Evolutionary conservation across 2,113 vertebrate genomes (phyloP), one percentile per base, ranked within the genome.

Genomic region (Pelvicachromis taeniatus): DNA sequence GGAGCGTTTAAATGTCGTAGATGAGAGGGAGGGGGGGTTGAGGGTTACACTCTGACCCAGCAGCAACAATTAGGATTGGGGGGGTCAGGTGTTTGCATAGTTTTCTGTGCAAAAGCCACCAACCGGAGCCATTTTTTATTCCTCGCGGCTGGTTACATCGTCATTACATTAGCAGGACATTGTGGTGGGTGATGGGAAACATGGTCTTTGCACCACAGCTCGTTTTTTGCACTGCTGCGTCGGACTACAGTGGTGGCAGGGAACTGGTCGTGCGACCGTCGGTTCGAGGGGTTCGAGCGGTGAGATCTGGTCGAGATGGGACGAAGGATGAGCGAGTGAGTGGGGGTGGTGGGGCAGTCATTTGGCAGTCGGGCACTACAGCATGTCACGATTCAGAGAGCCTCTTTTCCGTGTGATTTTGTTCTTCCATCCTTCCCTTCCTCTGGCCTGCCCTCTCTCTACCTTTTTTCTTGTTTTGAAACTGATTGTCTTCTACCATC

Each of bases 401-500:
- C 95, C 96, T 95, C 94, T 92, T 95, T 95, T 94, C 94, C 90
- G 2, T 82, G 12, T 89, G 88, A 70, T 91, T 91, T 93, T 90
- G 56, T 84, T 85, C 87, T 80, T 85, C 80, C 58, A 3, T 86
- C 87, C 90, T 90, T 88, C 87, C 84, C 77, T 86, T 90, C 85
- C 81, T 94, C 94, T 94, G 92, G 95, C 95, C 95, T 93, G 90
- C 94, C 94, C 94, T 94, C 94, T 95, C 94, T 95, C 93, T 93
- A 92, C 93, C 94, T 93, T 94, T 94, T 89, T 94, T 92, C 94
- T 95, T 92, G 92, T 95, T 96, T 96, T 96, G 95, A 96, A 96
- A 95, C 95, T 97, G 96, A 97, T 97, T 97, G 96, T 97, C 96
- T 96, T 96, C 96, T 96, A 96, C 95, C 95, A 97, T 96, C 96